Percentiles rank a stretch among this genome's conserved stretches.
phyloP scores from a whole-genome alignment of 2,113 vertebrate genomes.

The Cinclus cinclus region DNA sequence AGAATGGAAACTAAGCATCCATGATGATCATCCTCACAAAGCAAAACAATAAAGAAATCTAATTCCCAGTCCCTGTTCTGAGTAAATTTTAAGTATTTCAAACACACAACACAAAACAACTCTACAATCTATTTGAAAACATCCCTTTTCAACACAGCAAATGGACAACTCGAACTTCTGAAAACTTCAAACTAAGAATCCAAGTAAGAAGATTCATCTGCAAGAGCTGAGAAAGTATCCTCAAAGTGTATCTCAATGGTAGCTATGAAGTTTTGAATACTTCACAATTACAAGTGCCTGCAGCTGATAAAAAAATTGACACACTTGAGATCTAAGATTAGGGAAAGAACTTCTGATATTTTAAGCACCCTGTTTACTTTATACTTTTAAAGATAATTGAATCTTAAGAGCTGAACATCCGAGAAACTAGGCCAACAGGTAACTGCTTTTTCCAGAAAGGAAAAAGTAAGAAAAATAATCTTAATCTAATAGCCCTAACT shows the following conservation, averaged over 20 bases:
- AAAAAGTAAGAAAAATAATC: background rate
- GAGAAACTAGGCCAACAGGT: background rate
- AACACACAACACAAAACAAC: background rate
- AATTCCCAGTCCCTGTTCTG: background rate
- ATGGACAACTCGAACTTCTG: background rate
- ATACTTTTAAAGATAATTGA: constrained; percentile 33
- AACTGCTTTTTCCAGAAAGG: background rate
- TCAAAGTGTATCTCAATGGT: background rate
- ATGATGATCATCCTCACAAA: background rate
- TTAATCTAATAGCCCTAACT: background rate
- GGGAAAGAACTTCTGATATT: constrained; percentile 28
- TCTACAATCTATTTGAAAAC: background rate
- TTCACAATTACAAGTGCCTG: background rate
- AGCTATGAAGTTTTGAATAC: background rate
- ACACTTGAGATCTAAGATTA: constrained; percentile 45
- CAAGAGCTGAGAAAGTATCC: background rate
- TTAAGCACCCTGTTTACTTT: constrained; percentile 41
- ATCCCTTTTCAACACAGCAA: background rate
- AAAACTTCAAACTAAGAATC: background rate
- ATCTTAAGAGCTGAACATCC: background rate
- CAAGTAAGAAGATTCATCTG: background rate
- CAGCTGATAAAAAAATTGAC: background rate
- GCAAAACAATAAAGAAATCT: background rate
- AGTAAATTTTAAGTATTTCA: background rate
- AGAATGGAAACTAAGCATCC: background rate